These are phyloP conservation scores for Marisa cornuarietis DNA, from an alignment of 1,140 invertebrate species.

Conservation along the genomic window DNA sequence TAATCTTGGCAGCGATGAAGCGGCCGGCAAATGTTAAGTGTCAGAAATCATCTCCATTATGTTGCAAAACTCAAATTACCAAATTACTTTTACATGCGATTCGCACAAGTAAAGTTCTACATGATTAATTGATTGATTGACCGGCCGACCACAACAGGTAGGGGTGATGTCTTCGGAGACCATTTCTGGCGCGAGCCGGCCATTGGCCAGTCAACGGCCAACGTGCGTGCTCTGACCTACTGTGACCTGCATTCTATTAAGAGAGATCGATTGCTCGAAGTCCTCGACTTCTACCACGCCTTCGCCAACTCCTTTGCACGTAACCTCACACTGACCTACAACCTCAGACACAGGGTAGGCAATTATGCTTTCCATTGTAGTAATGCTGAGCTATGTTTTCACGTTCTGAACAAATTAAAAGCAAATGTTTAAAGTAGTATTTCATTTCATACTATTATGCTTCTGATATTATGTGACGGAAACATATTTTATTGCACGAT, in stretches of 20 bases:
- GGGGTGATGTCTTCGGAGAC: slow-evolving; percentile 99
- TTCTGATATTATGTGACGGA: no score
- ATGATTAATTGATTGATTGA: not conserved
- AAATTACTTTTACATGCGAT: no score
- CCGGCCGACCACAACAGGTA: slow-evolving; percentile 73
- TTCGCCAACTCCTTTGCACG: slow-evolving; percentile 99
- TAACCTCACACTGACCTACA: slow-evolving; percentile 98
- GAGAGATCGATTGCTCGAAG: slow-evolving; percentile 85
- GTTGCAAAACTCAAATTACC: no score
- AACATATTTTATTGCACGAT: no score
- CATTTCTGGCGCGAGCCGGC: slow-evolving; percentile 98
- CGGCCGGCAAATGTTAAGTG: no score
- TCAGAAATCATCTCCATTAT: no score
- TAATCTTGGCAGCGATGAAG: no score
- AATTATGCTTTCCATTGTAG: not conserved
- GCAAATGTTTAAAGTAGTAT: not conserved
- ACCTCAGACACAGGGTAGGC: slow-evolving; percentile 91
- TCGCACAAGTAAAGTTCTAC: no score
- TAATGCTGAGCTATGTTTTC: not conserved
- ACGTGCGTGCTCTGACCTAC: slow-evolving; percentile 98
- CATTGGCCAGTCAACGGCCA: slow-evolving; percentile 97
- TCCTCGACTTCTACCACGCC: slow-evolving; percentile 99
- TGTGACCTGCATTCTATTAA: slow-evolving; percentile 99
- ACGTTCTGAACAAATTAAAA: not conserved
- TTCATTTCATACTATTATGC: not conserved